These are phyloP conservation scores for Meles meles DNA, from an alignment of 2,113 vertebrate genomes.

Conservation along the genomic window DNA sequence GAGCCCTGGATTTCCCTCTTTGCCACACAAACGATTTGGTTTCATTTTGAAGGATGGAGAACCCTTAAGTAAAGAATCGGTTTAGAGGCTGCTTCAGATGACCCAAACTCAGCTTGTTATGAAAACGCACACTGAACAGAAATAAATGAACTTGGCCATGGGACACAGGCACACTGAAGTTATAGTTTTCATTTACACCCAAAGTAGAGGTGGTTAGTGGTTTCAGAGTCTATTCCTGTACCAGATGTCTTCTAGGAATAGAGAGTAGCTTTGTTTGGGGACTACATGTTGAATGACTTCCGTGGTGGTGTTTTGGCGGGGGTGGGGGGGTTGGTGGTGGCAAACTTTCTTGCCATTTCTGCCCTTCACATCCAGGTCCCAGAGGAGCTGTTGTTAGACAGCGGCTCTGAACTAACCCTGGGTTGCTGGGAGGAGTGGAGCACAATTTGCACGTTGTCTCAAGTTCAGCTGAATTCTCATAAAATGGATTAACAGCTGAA, in stretches of 20 bases:
- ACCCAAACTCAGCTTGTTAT: constrained; percentile 6
- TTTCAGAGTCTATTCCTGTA: not conserved
- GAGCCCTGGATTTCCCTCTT: constrained; percentile 15
- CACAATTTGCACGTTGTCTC: not conserved
- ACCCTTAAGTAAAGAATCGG: not conserved
- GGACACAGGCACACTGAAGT: not conserved
- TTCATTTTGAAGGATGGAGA: not conserved
- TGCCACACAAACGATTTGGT: constrained; percentile 6
- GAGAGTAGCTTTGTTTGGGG: constrained; percentile 39
- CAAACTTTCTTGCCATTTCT: not conserved
- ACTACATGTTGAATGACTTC: not conserved
- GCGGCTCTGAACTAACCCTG: not conserved
- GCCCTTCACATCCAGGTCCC: not conserved
- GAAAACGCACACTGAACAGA: constrained; percentile 5
- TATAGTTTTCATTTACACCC: not conserved
- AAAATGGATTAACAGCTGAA: constrained; percentile 6
- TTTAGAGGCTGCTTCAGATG: not conserved
- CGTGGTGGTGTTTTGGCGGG: not conserved
- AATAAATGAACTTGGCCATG: not conserved
- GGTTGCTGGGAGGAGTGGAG: not conserved
- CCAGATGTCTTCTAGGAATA: constrained; percentile 20
- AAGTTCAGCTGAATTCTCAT: not conserved
- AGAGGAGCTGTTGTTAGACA: not conserved
- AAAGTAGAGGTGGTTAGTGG: not conserved
- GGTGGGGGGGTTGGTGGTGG: no score